Base-by-base conservation (phyloP, 2,797 vertebrate species). In the Scomberomorus guttatus region DNA sequence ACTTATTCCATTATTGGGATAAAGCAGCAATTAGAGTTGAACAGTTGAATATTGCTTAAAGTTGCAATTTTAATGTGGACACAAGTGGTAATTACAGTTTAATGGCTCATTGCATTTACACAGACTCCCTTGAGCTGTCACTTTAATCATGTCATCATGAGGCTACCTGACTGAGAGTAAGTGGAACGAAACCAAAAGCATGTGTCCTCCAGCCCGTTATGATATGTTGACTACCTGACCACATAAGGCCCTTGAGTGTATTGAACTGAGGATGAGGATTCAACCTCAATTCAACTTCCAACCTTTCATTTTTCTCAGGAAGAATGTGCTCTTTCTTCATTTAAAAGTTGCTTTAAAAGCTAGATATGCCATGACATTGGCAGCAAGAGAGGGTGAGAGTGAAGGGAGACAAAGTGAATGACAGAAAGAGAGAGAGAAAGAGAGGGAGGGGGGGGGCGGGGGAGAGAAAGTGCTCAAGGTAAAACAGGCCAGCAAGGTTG, bases 281-380 rank as follows among this genome's bases (percentile, higher is more conserved):
- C 1, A 27, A 58, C 34, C 25, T 37, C 44, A 39, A 69, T 13
- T 37, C 22, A 20, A 24, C 32, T 60, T 44, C 60, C 60, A 12
- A 37, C 37, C 29, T 37, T 37, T 37, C 11, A 20, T 52, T 54
- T 66, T 44, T 48, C 5, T 13, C 1, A 57, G 11, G 8, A 67
- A 52, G 42, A 68, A 46, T 74, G 17, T 42, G 1, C 20, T 66
- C 18, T 54, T 44, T 71, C 15, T 59, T 17, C 6, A 14, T 73
- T 79, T 14, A 25, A 32, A 70, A 24, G n/a, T 32, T 51, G 46
- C 58, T 84, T 77, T 61, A 51, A 79, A 75, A 72, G 34, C 13
- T 57, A 52, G 48, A 85, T 75, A 54, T 56, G 32, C 74, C 64
- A 55, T 92, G 88, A 87, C 89, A 91, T 80, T 88, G 78, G 25